Evolutionary conservation across 92 coral and sea anemone genomes (phyloP), one percentile per base, ranked within the genome.

Genomic region (Pocillopora meandrina): DNA sequence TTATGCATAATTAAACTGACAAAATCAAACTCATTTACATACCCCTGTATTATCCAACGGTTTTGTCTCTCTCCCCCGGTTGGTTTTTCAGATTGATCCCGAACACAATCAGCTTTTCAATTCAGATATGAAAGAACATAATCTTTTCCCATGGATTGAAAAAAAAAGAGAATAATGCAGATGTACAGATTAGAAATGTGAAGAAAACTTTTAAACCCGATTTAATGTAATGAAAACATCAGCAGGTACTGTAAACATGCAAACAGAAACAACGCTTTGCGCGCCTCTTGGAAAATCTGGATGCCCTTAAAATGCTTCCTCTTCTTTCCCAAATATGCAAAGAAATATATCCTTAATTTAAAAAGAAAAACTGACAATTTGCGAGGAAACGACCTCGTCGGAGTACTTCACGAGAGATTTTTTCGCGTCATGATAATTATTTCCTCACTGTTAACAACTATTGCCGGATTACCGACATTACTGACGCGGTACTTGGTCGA

Each of bases 1-100:
- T 78, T 64, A 78, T 63, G 82, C 72, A 63, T 20, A 78, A 63
- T 35, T n/a, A 63, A 20, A 63, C 16, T 65, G 58, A 78, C 61
- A 36, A 42, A 47, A 52, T 15, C 35, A 36, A 16, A n/a, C 72
- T 47, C 15, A 64, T 78, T 78, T 78, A 71, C 82, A 78, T 78
- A 36, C 2, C 21, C 57, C 33, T 47, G 60, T 34, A 8, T 20
- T 70, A 20, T 70, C 56, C 52, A 35, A 59, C 18, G 14, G 18
- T 16, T 7, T 4, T 18, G 63, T 59, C 71, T 21, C 10, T 34
- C 55, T 62, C 13, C 61, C 17, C 12, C 36, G 10, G 6, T 60
- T 60, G 64, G 69, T 76, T 60, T 16, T 56, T 21, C 64, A 11
- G 5, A 3, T 7, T 42, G 52, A 42, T 42, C 52, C 52, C 52